Evolutionary conservation across 37 sponge, comb jelly and placozoan genomes (phyloP).

Genomic region (Mnemiopsis leidyi): DNA sequence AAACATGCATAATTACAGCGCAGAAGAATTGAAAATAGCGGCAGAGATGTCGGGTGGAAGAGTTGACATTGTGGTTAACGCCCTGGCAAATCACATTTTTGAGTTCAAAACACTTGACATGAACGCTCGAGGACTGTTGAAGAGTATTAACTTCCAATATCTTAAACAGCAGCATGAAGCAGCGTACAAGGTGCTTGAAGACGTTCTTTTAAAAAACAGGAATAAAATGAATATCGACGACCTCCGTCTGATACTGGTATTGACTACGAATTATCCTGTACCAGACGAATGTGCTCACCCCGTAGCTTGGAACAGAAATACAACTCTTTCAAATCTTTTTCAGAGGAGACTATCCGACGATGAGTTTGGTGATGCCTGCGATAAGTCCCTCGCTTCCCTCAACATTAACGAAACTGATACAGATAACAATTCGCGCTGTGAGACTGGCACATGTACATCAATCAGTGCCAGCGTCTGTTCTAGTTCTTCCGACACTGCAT

Average conservation of each 20-base stretch:
- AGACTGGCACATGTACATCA: not conserved
- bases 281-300: not conserved
- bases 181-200: not conserved
- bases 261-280: no score
- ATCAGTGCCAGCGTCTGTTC: not conserved
- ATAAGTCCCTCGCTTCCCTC: not conserved
- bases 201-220: not conserved
- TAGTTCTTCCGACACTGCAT: not conserved
- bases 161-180: not conserved
- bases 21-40: not conserved
- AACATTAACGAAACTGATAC: not conserved
- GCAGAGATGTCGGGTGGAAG: not conserved
- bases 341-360: not conserved
- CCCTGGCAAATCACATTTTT: not conserved
- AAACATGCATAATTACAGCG: not conserved
- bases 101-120: not conserved
- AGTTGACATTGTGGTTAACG: not conserved
- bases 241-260: not conserved
- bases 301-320: not conserved
- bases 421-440: no score
- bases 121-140: not conserved
- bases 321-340: not conserved
- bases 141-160: not conserved
- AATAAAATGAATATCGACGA: not conserved
- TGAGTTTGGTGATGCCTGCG: not conserved